phyloP scores from a whole-genome alignment of 2,888 invertebrate species.

The Seira ritae region DNA sequence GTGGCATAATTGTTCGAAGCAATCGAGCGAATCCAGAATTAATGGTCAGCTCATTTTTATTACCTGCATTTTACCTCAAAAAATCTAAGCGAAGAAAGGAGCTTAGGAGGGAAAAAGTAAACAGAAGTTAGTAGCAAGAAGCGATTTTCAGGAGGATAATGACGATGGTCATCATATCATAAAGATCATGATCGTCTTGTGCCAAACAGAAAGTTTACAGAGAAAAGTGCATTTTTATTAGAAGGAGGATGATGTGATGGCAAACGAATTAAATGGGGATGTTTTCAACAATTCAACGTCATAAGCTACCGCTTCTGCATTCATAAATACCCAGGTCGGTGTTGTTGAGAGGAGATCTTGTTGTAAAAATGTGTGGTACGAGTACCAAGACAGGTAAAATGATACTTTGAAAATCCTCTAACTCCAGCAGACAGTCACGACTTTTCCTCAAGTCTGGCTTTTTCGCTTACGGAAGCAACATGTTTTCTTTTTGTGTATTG shows the following conservation, averaged over 20 bases:
- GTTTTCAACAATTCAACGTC: neutral
- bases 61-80: no score
- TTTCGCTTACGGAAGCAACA: constrained; percentile 41
- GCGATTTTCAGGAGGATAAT: constrained; percentile 6
- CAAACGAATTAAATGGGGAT: no score
- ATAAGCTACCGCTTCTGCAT: constrained; percentile 44
- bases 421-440: constrained; percentile 66
- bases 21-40: constrained; percentile 46
- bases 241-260: neutral
- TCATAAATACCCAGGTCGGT: neutral
- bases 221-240: constrained; percentile 15
- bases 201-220: constrained; percentile 42
- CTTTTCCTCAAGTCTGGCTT: constrained; percentile 42
- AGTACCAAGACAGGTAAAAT: constrained; percentile 53
- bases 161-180: neutral
- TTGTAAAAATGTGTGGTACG: no score
- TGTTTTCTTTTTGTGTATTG: constrained; percentile 26
- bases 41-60: constrained; percentile 33
- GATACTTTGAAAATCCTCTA: constrained; percentile 52
- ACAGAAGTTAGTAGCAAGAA: no score
- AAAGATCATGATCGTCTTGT: constrained; percentile 27
- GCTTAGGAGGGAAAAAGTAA: no score
- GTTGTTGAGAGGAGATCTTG: no score
- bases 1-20: constrained; percentile 53
- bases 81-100: no score